These are phyloP conservation scores for Tamandua tetradactyla DNA, from an alignment of 2,797 vertebrate genomes.

Conservation along the genomic window DNA sequence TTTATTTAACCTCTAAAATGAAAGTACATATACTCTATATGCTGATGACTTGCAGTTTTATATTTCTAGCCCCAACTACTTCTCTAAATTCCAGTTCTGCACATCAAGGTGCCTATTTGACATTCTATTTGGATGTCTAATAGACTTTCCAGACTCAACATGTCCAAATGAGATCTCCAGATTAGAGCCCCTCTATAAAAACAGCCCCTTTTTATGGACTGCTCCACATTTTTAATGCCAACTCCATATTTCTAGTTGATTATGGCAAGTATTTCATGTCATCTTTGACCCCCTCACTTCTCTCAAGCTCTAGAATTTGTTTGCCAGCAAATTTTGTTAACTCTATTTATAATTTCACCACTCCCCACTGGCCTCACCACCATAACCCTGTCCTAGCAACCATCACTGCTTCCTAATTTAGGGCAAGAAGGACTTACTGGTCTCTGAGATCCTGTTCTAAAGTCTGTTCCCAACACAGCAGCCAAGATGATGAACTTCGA, in stretches of 20 bases:
- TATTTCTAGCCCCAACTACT: not conserved
- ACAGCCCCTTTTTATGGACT: not conserved
- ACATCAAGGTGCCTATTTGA: not conserved
- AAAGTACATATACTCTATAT: not conserved
- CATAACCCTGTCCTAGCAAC: not conserved
- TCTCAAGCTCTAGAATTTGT: not conserved
- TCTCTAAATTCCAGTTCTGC: not conserved
- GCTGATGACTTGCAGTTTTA: not conserved
- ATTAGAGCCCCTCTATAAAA: not conserved
- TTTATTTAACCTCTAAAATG: not conserved
- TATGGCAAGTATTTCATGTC: not conserved
- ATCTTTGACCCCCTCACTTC: not conserved
- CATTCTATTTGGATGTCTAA: not conserved
- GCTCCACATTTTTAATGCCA: not conserved
- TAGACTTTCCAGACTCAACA: not conserved
- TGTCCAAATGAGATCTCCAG: not conserved
- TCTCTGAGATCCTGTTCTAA: not conserved
- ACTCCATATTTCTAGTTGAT: not conserved
- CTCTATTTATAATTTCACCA: not conserved
- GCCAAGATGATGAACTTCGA: not conserved
- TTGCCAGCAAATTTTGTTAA: not conserved
- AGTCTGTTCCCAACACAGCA: not conserved
- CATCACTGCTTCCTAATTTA: not conserved
- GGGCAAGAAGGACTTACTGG: not conserved
- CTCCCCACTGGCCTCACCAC: not conserved